These are phyloP conservation scores for Eunapius fragilis DNA, from an alignment of 37 sponge, comb jelly and placozoan genomes.

Conservation along the genomic window DNA sequence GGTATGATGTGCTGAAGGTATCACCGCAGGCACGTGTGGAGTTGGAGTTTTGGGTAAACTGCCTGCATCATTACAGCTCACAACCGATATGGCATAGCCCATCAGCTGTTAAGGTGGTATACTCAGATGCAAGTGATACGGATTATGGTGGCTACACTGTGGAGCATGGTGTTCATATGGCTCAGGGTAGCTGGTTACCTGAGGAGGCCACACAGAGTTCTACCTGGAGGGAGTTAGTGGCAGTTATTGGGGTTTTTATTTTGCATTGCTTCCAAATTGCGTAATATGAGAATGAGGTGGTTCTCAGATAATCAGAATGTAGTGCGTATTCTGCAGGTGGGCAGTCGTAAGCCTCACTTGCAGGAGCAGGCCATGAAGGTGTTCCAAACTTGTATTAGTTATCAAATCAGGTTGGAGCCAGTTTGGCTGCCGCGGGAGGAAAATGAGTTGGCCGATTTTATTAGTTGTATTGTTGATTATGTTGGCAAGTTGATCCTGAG, in stretches of 20 bases:
- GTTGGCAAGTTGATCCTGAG: constrained; percentile 10
- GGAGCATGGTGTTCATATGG: no score
- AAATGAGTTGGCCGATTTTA: constrained; percentile 5
- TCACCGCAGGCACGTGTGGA: neutral
- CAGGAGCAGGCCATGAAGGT: constrained; percentile 8
- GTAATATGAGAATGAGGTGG: neutral
- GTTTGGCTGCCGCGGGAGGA: constrained; percentile 10
- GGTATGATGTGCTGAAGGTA: neutral
- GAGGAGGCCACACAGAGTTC: no score
- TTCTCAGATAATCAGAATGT: constrained; percentile 30
- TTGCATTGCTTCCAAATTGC: constrained; percentile 11
- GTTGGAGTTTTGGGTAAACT: constrained; percentile 29
- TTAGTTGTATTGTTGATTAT: constrained; percentile 9
- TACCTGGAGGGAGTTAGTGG: constrained; percentile 33
- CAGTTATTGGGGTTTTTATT: constrained; percentile 1
- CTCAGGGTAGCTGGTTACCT: no score
- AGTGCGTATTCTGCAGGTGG: no score
- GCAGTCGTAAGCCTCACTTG: neutral
- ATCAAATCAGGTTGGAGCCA: neutral
- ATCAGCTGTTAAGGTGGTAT: constrained; percentile 27
- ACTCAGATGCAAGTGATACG: constrained; percentile 47
- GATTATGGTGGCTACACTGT: no score
- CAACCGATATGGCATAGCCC: constrained; percentile 23
- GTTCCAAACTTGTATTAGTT: neutral
- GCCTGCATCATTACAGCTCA: constrained; percentile 2